Evolutionary conservation across 2,888 invertebrate species (phyloP), one percentile per base, ranked within the genome.

Genomic region (Drosophila pegasa): DNA sequence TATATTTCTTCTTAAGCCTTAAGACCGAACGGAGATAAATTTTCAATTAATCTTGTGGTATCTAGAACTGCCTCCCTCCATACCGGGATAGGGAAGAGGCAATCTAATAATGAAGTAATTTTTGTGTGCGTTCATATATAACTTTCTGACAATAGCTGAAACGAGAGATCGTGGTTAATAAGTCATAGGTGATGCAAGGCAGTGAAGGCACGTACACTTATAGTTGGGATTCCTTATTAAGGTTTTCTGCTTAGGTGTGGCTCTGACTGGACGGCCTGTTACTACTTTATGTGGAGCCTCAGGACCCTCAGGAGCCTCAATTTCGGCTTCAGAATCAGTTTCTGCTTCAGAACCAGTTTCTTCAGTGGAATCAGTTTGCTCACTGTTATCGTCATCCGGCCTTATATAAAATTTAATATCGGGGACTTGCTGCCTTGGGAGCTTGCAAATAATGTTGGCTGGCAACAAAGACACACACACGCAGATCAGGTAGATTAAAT

Each of bases 211-310:
- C 63, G 38, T 58, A 63, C 58, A 38, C 1, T 9, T 25, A 31
- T 66, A 66, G 48, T 74, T 84, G 0, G 78, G 72, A 65, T 76
- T 82, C n/a, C 61, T 41, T 1, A 69, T 22, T 7, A 74, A 69
- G 0, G 63, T 59, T 14, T 6, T 58, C 9, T 76, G 62, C 9
- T 22, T 68, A 2, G 31, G 48, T 48, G 2, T 37, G 37, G 37
- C 37, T 3, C 6, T 9, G 16, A 7, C n/a, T n/a, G n/a, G n/a
- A n/a, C 8, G 8, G 2, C 14, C 5, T 25, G 3, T 25, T 25
- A 25, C 25, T 25, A 4, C 25, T 6, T 4, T 25, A 4, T 25
- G n/a, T n/a, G n/a, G n/a, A n/a, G n/a, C n/a, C n/a, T n/a, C n/a
- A n/a, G n/a, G n/a, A n/a, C n/a, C n/a, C n/a, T 25, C 25, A 25